Evolutionary conservation across 2,113 vertebrate species (phyloP).

Genomic region (Leptodactylus fuscus): DNA sequence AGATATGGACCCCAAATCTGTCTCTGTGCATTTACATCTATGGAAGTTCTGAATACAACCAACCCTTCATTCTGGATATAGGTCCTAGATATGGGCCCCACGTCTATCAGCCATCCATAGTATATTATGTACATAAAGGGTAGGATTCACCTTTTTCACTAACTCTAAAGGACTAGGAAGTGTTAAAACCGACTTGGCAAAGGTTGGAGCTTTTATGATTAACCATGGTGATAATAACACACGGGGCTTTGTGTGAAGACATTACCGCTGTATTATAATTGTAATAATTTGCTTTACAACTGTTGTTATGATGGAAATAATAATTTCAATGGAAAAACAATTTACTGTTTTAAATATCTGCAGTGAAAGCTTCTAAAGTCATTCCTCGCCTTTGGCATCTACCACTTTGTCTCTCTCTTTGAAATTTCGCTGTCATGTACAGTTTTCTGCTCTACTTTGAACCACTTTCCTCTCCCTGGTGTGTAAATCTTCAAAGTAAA

Average conservation of each 20-base stretch:
- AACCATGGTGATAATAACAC: background rate
- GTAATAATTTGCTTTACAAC: background rate
- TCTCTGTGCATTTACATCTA: too few species aligned
- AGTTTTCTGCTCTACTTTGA: conserved; percentile 39
- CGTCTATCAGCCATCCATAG: too few species aligned
- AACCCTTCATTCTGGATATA: too few species aligned
- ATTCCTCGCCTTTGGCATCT: conserved; percentile 21
- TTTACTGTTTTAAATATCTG: background rate
- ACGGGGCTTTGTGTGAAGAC: background rate
- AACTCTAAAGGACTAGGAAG: too few species aligned
- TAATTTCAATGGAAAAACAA: background rate
- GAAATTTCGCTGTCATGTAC: conserved; percentile 23
- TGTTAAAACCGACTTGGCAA: background rate
- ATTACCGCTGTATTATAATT: background rate
- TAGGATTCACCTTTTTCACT: too few species aligned
- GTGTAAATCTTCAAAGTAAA: conserved; percentile 51
- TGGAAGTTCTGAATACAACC: too few species aligned
- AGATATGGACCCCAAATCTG: too few species aligned
- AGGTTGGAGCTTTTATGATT: background rate
- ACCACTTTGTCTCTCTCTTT: conserved; percentile 36
- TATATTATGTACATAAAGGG: too few species aligned
- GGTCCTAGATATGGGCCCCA: too few species aligned
- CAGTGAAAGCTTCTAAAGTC: background rate
- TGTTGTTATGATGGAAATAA: conserved; percentile 10
- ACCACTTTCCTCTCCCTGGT: conserved; percentile 6